Percentiles rank a stretch among this genome's conserved stretches.
These are phyloP conservation scores for Drosophila subquinaria DNA, from an alignment of 2,888 invertebrate genomes.

Conservation along the genomic window DNA sequence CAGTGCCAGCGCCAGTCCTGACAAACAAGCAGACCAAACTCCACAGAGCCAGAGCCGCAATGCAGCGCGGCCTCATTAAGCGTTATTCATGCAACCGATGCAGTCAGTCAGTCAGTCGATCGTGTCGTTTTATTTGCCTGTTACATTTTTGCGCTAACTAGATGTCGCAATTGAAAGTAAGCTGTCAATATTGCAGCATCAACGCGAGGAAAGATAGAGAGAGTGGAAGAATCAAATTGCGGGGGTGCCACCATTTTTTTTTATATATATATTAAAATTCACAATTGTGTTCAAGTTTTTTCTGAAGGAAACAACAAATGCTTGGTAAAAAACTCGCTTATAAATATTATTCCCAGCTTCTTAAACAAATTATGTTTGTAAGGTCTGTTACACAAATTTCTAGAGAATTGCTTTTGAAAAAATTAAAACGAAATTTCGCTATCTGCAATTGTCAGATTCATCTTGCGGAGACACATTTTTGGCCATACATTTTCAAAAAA, in stretches of 20 bases:
- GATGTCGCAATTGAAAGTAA: constrained; percentile 82
- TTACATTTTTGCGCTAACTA: constrained; percentile 78
- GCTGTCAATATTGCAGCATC: constrained; percentile 67
- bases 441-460: too few relatives aligned
- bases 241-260: constrained; percentile 15
- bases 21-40: constrained; percentile 17
- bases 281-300: background rate
- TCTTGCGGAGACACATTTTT: too few relatives aligned
- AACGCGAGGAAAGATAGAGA: background rate
- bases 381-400: background rate
- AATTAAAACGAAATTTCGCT: too few relatives aligned
- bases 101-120: constrained; percentile 41
- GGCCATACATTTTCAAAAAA: too few relatives aligned
- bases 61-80: constrained; percentile 74
- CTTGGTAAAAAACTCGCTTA: background rate
- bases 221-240: background rate
- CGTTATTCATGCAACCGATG: constrained; percentile 75
- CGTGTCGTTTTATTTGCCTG: constrained; percentile 78
- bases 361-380: background rate
- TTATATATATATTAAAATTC: background rate
- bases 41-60: constrained; percentile 24
- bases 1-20: constrained; percentile 29
- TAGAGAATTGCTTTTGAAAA: too few relatives aligned
- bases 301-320: background rate
- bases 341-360: background rate